A percentile compares a stretch with the other conserved stretches of the same genome.
Conservation (phyloP, 2,888 invertebrate species). For the Disparrhopalites patrizii region DNA sequence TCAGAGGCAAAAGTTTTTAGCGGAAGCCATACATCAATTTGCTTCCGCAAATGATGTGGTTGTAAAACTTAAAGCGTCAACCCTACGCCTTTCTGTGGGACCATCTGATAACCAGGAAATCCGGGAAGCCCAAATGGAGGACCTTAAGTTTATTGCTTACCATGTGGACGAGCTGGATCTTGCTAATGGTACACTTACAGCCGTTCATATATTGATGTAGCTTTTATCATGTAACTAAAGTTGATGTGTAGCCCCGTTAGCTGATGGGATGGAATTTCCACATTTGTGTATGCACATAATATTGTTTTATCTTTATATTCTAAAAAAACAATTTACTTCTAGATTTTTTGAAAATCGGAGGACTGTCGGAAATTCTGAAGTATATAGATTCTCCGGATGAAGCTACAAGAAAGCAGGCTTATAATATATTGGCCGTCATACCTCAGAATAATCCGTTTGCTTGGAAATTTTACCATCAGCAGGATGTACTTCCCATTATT, state of each 20-base stretch:
- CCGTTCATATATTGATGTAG: too few relatives aligned
- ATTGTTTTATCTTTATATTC: too few relatives aligned
- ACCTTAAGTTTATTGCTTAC: slow-evolving; percentile 21
- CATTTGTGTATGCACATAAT: too few relatives aligned
- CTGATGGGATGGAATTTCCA: too few relatives aligned
- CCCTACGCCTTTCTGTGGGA: not conserved
- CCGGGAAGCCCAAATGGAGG: not conserved
- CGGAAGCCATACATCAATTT: slow-evolving; percentile 2
- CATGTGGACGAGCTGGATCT: slow-evolving; percentile 27
- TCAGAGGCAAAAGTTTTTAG: slow-evolving; percentile 16
- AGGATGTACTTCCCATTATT: slow-evolving; percentile 21
- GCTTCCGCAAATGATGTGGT: slow-evolving; percentile 10
- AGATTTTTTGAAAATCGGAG: slow-evolving; percentile 26
- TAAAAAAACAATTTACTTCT: too few relatives aligned
- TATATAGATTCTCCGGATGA: slow-evolving; percentile 8
- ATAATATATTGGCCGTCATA: slow-evolving; percentile 20
- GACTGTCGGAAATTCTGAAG: slow-evolving; percentile 18
- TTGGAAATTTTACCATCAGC: slow-evolving; percentile 16
- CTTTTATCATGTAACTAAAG: too few relatives aligned
- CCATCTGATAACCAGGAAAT: slow-evolving; percentile 3
- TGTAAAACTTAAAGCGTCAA: slow-evolving; percentile 8
- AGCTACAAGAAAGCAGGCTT: slow-evolving; percentile 16
- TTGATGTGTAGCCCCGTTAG: too few relatives aligned
- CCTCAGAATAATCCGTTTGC: slow-evolving; percentile 27
- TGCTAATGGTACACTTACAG: slow-evolving; percentile 21